phyloP scores from a whole-genome alignment of 2,797 vertebrate genomes.

The Tarsius wallacei region DNA sequence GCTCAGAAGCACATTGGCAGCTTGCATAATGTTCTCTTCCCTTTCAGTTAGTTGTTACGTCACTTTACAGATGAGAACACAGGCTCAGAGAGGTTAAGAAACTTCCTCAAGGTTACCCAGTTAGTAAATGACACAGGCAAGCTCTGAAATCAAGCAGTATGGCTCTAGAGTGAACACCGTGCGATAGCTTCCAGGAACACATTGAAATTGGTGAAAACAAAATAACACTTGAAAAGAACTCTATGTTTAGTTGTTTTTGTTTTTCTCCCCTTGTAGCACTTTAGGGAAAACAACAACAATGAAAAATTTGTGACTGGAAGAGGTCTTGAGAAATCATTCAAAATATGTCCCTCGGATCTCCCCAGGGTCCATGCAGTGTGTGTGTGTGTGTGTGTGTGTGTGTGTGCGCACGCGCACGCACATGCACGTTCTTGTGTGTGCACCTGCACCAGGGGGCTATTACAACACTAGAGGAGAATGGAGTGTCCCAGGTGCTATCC shows the following conservation, averaged over 20 bases:
- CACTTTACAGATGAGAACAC: background rate
- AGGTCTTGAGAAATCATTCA: background rate
- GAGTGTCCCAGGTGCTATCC: too few relatives aligned
- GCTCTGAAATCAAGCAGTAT: background rate
- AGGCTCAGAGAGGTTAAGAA: background rate
- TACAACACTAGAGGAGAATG: background rate
- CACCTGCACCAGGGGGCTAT: too few relatives aligned
- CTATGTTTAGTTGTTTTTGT: background rate
- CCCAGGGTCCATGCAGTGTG: background rate
- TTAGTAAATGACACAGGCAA: background rate
- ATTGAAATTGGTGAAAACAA: background rate
- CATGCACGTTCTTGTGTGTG: too few relatives aligned
- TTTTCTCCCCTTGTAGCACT: background rate
- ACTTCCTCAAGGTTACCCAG: background rate
- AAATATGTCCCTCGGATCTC: background rate
- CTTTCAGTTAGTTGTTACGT: background rate
- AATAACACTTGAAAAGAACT: background rate
- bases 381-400: background rate
- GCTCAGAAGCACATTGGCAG: background rate
- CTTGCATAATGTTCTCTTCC: background rate
- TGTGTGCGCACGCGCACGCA: background rate
- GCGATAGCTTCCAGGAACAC: background rate
- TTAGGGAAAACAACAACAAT: background rate
- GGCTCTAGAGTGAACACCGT: background rate
- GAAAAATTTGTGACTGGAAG: background rate